These are phyloP conservation scores for Rhynchopsitta pachyrhyncha DNA, from an alignment of 2,113 vertebrate species.

Conservation along the genomic window DNA sequence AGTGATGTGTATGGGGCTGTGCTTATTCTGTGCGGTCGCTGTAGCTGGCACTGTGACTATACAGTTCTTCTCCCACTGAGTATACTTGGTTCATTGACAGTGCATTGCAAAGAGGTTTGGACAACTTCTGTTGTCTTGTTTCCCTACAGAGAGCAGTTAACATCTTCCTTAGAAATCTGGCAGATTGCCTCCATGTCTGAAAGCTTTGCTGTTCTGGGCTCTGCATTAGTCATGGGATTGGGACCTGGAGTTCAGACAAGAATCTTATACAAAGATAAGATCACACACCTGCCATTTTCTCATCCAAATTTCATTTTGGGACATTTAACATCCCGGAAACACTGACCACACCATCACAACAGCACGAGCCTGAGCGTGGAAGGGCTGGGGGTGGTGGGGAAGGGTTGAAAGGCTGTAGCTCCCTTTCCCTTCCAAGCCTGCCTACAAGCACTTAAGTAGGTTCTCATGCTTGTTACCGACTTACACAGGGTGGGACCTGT, in stretches of 20 bases:
- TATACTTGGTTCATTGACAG: background rate
- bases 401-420: background rate
- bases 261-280: background rate
- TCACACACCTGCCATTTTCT: background rate
- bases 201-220: background rate
- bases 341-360: background rate
- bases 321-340: background rate
- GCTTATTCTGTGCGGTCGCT: background rate
- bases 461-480: background rate
- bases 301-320: background rate
- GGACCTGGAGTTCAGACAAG: background rate
- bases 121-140: background rate
- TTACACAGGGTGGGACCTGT: accelerated
- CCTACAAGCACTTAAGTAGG: too few relatives aligned
- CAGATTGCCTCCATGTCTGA: background rate
- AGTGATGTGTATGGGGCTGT: background rate
- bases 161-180: background rate
- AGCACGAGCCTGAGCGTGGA: accelerated
- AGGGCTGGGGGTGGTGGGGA: background rate
- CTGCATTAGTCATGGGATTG: background rate
- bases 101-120: background rate
- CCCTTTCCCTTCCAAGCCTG: background rate
- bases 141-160: background rate
- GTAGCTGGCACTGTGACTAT: background rate
- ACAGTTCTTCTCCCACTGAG: background rate